Conservation (phyloP, 2,888 invertebrate species). For the Deilephila elpenor region DNA sequence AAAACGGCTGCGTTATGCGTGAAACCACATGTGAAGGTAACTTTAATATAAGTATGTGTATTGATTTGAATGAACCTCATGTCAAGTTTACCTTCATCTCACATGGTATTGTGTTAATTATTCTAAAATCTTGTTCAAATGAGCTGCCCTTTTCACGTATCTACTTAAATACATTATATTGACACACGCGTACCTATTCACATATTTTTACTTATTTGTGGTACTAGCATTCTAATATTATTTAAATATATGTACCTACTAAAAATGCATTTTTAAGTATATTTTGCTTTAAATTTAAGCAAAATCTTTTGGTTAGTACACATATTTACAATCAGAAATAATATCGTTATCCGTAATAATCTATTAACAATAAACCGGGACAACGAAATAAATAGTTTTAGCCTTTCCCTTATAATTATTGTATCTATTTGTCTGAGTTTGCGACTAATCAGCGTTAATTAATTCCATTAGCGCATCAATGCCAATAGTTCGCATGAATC, state of each 20-base stretch:
- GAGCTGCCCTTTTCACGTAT: not conserved
- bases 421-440: not conserved
- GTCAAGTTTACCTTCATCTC: not conserved
- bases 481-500: not conserved
- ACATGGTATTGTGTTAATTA: not conserved
- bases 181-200: not conserved
- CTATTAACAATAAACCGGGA: not conserved
- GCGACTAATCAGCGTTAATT: not conserved
- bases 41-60: not conserved
- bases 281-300: too few species aligned
- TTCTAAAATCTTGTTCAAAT: not conserved
- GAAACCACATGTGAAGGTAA: conserved; percentile 9
- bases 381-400: not conserved
- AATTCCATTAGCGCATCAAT: not conserved
- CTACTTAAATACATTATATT: not conserved
- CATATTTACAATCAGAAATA: too few species aligned
- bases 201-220: not conserved
- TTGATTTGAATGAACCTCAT: not conserved
- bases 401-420: not conserved
- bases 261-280: too few species aligned
- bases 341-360: not conserved
- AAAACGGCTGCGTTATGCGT: not conserved
- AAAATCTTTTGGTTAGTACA: too few species aligned
- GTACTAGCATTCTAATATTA: not conserved
- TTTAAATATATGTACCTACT: too few species aligned